Evolutionary conservation across 2,797 vertebrate genomes (phyloP).

Genomic region (Remorina albescens): DNA sequence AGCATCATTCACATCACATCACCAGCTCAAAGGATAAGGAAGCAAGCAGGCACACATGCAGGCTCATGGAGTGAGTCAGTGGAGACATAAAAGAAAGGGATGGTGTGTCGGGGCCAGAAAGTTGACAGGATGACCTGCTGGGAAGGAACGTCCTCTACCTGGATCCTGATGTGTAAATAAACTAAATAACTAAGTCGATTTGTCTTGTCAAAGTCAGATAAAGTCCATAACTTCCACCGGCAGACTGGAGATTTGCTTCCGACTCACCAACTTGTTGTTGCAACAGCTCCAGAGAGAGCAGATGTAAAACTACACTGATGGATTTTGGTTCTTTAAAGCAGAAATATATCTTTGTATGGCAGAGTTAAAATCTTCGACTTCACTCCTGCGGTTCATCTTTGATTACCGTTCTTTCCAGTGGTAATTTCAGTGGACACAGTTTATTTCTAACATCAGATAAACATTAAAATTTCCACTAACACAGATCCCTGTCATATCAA

Average conservation of each 20-base stretch:
- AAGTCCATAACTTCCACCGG: background rate
- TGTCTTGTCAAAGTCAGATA: constrained; percentile 1
- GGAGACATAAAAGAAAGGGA: constrained; percentile 1
- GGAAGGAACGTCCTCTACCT: constrained; percentile 1
- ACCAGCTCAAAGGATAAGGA: constrained; percentile 25
- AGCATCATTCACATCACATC: constrained; percentile 32
- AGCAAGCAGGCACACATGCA: constrained; percentile 9
- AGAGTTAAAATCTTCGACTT: no score
- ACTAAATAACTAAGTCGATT: background rate
- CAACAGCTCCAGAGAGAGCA: no score
- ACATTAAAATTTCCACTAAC: background rate
- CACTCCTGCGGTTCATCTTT: background rate
- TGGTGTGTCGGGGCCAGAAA: background rate
- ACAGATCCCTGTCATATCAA: background rate
- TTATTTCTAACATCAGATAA: background rate
- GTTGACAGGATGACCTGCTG: constrained; percentile 1
- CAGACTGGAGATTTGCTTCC: background rate
- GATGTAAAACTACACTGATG: no score
- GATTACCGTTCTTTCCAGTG: no score
- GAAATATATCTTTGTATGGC: no score
- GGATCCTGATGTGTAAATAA: constrained; percentile 16
- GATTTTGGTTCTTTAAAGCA: no score
- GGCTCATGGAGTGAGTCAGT: constrained; percentile 16
- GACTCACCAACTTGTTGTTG: no score
- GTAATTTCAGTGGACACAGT: background rate